Base-by-base conservation (phyloP, 2,797 vertebrate species). In the Rhinogobio ventralis region DNA sequence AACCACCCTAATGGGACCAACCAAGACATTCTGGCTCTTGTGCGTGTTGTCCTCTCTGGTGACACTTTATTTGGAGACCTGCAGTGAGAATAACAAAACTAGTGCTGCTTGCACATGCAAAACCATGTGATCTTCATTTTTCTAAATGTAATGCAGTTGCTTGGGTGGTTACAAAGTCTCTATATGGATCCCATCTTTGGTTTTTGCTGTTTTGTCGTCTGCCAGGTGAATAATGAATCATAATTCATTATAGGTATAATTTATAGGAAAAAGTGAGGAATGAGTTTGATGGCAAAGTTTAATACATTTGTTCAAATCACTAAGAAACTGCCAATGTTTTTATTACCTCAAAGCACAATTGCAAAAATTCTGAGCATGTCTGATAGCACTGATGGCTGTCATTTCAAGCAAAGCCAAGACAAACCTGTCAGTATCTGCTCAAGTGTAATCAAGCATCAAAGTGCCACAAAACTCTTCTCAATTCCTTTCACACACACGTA, bases 371-470 rank as follows among this genome's bases (percentile, higher is more conserved):
- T 28, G 25, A 62, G n/a, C 25, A 62, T 15, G 25, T 62, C 13
- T 62, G 60, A 62, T 28, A 28, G n/a, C 62, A n/a, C n/a, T n/a
- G n/a, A n/a, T n/a, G 20, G 1, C 5, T 30, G 51, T 28, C 33
- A 25, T 23, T 7, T 36, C 25, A 60, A 60, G 14, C 7, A 51
- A 73, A 64, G 25, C 42, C 13, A 11, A 81, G 42, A 36, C 53
- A 72, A 71, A 46, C 39, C 19, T n/a, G 25, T 45, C 25, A 82
- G 19, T 25, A 33, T 82, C 30, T 51, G 42, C 30, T 64, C 14
- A 36, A 75, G 81, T 49, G 20, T 49, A 46, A 75, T 53, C 71
- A 74, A 39, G 23, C 25, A 49, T 79, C 45, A 33, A 67, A 67
- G 73, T 36, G 49, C 49, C 49, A 23, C 11, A 75, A 36, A 75